Evolutionary conservation across 1,140 invertebrate species (phyloP).

Genomic region (Anoplolepis gracilipes): DNA sequence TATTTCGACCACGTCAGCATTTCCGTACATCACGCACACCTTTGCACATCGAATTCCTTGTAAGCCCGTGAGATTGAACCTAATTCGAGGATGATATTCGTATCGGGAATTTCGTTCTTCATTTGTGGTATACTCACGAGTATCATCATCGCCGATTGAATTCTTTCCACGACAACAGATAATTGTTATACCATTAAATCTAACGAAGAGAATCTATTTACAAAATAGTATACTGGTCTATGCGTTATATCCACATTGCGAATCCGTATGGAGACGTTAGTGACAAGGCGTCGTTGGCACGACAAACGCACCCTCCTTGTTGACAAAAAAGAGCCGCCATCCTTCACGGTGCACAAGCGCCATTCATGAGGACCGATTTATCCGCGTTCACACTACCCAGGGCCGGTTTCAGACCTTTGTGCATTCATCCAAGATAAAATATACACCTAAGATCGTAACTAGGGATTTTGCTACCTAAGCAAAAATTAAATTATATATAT

Average conservation of each 20-base stretch:
- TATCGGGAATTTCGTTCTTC: neutral
- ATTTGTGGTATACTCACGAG: slow-evolving; percentile 14
- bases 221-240: slow-evolving; percentile 23
- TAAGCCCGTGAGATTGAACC: slow-evolving; percentile 24
- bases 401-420: slow-evolving; percentile 43
- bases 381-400: slow-evolving; percentile 49
- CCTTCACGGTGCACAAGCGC: slow-evolving; percentile 42
- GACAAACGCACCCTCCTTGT: slow-evolving; percentile 34
- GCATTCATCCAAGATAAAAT: slow-evolving; percentile 30
- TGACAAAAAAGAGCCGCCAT: slow-evolving; percentile 26
- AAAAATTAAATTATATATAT: neutral
- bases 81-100: slow-evolving; percentile 33
- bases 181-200: slow-evolving; percentile 7
- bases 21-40: slow-evolving; percentile 54
- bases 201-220: slow-evolving; percentile 11
- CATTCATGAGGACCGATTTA: slow-evolving; percentile 56
- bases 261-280: slow-evolving; percentile 12
- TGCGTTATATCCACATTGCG: slow-evolving; percentile 49
- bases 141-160: slow-evolving; percentile 10
- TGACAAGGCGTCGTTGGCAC: slow-evolving; percentile 16
- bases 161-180: neutral
- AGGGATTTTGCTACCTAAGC: slow-evolving; percentile 30
- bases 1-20: slow-evolving; percentile 47
- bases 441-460: slow-evolving; percentile 25
- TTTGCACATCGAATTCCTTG: slow-evolving; percentile 28